Base-by-base conservation (phyloP, 2,113 vertebrate genomes). In the Mirounga angustirostris region DNA sequence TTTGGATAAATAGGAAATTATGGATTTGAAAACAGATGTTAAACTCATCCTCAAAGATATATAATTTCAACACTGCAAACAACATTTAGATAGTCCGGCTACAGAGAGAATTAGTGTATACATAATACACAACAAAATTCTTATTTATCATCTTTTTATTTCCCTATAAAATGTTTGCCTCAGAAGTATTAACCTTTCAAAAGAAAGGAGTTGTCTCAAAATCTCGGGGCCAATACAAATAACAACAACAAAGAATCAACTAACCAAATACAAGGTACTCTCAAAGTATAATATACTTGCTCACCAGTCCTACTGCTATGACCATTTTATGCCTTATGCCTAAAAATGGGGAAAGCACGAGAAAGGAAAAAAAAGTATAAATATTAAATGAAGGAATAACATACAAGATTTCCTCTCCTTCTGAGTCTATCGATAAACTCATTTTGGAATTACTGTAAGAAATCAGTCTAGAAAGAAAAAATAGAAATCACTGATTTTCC, bases 1-100 rank as follows among this genome's bases (percentile, higher is more conserved):
- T 78, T 91, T 91, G 93, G 73, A 94, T 91, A 95, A 95, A 91
- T 19, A 97, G 86, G 76, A 94, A 98, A 97, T 89, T 95, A 86
- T 22, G 15, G 52, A 93, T 96, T 95, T 97, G 73, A 96, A 94
- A 96, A 89, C 63, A 93, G 71, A 94, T 95, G 65, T 91, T 78
- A 97, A 94, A 15, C 63, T 97, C 90, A 94, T 94, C 93, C 86
- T 97, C 91, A 94, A 86, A 96, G 63, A 89, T 22, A 89, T 22
- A 73, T 54, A 18, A 93, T 84, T 96, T 92, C 76, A 94, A 83
- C 67, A 87, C 0, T 69, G 74, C 30, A 97, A 94, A 96, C 86
- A 95, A 94, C 65, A 97, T 46, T 97, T 85, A 88, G n/a, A 63
- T 46, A 78, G 14, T 11, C n/a, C 24, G 87, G 80, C 33, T 93